Conservation (phyloP, 2,797 vertebrate genomes). For the Chelonia mydas region DNA sequence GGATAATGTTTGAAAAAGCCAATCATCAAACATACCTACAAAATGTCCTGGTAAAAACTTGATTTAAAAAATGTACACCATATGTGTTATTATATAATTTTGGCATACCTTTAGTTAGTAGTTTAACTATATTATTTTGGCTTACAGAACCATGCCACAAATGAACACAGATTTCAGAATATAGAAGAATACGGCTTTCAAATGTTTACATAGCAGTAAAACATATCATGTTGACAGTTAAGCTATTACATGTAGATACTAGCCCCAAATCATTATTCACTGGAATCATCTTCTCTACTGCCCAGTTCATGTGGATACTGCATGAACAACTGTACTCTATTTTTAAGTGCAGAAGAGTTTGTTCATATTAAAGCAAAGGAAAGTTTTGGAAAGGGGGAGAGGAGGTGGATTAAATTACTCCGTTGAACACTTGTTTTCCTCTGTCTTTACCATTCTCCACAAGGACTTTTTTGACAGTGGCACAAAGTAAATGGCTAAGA, state of each 20-base stretch:
- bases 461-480: constrained; percentile 17
- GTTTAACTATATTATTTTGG: constrained; percentile 29
- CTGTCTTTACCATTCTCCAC: constrained; percentile 37
- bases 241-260: neutral
- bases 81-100: constrained; percentile 40
- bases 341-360: constrained; percentile 70
- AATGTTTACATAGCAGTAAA: constrained; percentile 31
- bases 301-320: constrained; percentile 22
- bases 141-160: constrained; percentile 42
- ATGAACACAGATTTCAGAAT: constrained; percentile 24
- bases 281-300: constrained; percentile 14
- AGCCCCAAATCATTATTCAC: neutral
- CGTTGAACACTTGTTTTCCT: constrained; percentile 41
- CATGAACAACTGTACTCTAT: constrained; percentile 72
- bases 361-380: constrained; percentile 58
- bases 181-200: constrained; percentile 41
- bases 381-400: constrained; percentile 38
- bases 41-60: constrained; percentile 54
- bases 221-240: neutral
- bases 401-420: constrained; percentile 58
- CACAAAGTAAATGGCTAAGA: constrained; percentile 30
- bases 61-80: constrained; percentile 46
- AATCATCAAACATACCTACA: constrained; percentile 35
- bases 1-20: constrained; percentile 20
- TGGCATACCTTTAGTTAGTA: constrained; percentile 23